phyloP scores from a whole-genome alignment of 2,113 vertebrate species.

The Myrmecophaga tridactyla region DNA sequence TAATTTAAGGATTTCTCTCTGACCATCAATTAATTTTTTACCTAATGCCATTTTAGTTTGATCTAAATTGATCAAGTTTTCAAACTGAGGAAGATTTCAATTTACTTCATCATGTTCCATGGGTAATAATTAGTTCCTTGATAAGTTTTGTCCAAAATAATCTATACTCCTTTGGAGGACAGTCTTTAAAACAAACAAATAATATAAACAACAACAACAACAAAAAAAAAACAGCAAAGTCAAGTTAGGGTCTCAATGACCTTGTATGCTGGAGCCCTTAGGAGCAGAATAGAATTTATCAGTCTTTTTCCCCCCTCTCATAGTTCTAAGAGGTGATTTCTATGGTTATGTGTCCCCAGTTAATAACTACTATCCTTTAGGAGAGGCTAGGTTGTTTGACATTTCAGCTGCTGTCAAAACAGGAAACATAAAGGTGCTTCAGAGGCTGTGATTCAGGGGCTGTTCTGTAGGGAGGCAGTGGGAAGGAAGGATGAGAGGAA shows the following conservation, averaged over 20 bases:
- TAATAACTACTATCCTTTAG: background rate
- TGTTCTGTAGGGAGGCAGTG: background rate
- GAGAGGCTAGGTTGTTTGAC: background rate
- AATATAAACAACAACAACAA: too few species aligned
- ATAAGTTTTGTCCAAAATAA: background rate
- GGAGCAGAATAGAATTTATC: background rate
- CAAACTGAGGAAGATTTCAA: background rate
- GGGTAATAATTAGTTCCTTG: background rate
- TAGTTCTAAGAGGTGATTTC: background rate
- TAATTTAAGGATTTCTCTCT: background rate
- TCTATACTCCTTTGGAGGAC: background rate
- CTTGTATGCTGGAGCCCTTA: background rate
- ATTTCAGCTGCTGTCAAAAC: background rate
- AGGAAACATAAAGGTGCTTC: background rate
- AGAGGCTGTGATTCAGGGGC: background rate
- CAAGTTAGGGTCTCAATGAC: background rate
- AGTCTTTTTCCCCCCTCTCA: background rate
- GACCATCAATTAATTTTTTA: background rate
- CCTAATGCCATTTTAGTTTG: background rate
- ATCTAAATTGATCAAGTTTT: background rate
- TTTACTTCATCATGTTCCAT: background rate
- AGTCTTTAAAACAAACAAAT: background rate
- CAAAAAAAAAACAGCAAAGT: background rate
- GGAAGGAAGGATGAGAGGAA: background rate
- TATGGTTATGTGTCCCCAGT: background rate